phyloP scores from a whole-genome alignment of 2,113 vertebrate genomes.

The Origma solitaria region DNA sequence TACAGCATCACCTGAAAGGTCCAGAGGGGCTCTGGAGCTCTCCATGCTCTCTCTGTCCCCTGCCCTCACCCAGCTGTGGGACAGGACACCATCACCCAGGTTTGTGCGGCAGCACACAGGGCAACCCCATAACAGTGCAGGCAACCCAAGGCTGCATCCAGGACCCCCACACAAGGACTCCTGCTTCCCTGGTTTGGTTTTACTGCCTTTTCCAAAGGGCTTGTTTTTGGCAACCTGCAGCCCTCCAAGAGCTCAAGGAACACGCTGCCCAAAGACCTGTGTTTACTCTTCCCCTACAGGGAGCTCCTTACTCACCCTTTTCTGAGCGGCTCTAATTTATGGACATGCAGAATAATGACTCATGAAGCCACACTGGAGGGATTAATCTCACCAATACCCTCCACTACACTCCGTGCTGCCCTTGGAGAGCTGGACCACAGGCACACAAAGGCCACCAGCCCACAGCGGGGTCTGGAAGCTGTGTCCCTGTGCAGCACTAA shows the following conservation, averaged over 20 bases:
- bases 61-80: not conserved
- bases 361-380: rapidly evolving
- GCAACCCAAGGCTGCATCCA: not conserved
- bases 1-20: not conserved
- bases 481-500: not conserved
- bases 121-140: not conserved
- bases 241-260: not conserved
- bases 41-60: no score
- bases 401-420: not conserved
- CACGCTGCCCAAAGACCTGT: not conserved
- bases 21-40: not conserved
- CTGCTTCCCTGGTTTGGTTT: not conserved
- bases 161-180: not conserved
- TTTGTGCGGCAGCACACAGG: not conserved
- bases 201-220: not conserved
- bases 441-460: not conserved
- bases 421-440: not conserved
- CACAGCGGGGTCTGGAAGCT: not conserved
- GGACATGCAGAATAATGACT: not conserved
- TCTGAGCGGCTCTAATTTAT: not conserved
- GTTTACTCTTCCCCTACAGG: not conserved
- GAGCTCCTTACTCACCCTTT: not conserved
- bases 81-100: not conserved
- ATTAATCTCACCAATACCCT: not conserved
- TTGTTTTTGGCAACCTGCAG: not conserved